Base-by-base conservation (phyloP, 2,888 invertebrate genomes). In the Apeira syringaria region DNA sequence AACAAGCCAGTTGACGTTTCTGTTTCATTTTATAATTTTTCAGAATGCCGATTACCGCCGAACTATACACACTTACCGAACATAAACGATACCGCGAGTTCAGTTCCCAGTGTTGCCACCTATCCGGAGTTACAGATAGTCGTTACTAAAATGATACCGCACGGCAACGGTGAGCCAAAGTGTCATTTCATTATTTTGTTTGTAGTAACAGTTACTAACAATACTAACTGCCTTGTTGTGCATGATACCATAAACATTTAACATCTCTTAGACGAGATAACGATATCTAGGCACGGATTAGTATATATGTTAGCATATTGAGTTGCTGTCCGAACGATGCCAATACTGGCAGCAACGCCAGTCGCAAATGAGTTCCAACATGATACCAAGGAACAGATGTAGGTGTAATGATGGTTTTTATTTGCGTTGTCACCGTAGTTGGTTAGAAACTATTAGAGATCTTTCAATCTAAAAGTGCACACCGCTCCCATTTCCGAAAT, bases 81-180 rank as follows among this genome's bases (percentile, higher is more conserved):
- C 57, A 53, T 59, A 51, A 53, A 50, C 50, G 68, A 50, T 56
- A 62, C 58, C 57, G 43, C 63, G 54, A 66, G 72, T 57, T 48
- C 65, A 57, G 62, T 65, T 22, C 53, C 66, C 43, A 74, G 67
- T 36, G 62, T 65, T 22, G 54, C 66, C 43, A 74, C 68, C 36
- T 83, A 78, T 56, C 87, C 86, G 61, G 85, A 87, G 68, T 72
- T 88, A 75, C 85, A 84, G 83, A 70, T 86, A 40, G 87, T 87
- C 63, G 80, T 88, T 44, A 82, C 87, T 60, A 88, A 85, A 79
- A 67, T 87, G 52, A 75, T 88, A 66, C 78, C 82, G 42, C 79
- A 74, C 50, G 74, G 73, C 50, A 75, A 76, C 64, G 87, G 87
- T 87, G 84, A 87, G 80, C 43, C n/a, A 47, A 17, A 20, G 3